phyloP scores from a whole-genome alignment of 2,797 vertebrate species.

The Aythya fuligula region DNA sequence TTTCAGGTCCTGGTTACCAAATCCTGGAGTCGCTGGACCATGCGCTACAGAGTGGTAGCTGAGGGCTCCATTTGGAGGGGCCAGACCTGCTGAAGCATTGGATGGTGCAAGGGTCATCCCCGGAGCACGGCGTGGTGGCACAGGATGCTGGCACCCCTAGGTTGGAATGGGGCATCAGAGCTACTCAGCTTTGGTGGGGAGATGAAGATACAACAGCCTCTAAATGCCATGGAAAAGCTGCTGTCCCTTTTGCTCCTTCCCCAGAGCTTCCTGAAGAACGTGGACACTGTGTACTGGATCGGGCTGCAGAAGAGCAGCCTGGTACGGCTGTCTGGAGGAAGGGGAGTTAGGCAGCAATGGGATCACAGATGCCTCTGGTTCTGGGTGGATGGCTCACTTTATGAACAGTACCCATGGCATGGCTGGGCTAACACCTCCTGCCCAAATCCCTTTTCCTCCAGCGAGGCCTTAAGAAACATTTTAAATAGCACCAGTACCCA shows the following conservation, averaged over 20 bases:
- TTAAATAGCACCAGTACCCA: background rate
- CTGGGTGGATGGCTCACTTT: constrained; percentile 48
- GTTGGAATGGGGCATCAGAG: background rate
- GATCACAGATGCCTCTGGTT: background rate
- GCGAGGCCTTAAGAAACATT: background rate
- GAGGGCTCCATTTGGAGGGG: background rate
- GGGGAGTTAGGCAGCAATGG: rapidly evolving
- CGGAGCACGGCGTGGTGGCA: too few relatives aligned
- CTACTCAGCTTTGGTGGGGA: background rate
- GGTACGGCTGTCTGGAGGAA: constrained; percentile 55
- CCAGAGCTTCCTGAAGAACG: constrained; percentile 26
- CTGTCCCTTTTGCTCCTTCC: background rate
- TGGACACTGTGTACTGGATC: constrained; percentile 32
- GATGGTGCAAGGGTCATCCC: background rate
- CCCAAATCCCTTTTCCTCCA: background rate
- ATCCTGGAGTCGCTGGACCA: constrained; percentile 39
- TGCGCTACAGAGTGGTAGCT: background rate
- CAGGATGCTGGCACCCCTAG: too few relatives aligned
- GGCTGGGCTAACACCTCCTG: background rate
- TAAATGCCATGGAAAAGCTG: background rate
- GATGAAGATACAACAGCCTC: background rate
- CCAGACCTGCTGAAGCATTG: background rate
- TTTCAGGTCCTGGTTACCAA: constrained; percentile 64
- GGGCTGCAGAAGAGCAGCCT: constrained; percentile 55
- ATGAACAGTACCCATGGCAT: background rate